Evolutionary conservation across 2,888 invertebrate genomes (phyloP), one percentile per base, ranked within the genome.

Genomic region (Epinotia demarniana): DNA sequence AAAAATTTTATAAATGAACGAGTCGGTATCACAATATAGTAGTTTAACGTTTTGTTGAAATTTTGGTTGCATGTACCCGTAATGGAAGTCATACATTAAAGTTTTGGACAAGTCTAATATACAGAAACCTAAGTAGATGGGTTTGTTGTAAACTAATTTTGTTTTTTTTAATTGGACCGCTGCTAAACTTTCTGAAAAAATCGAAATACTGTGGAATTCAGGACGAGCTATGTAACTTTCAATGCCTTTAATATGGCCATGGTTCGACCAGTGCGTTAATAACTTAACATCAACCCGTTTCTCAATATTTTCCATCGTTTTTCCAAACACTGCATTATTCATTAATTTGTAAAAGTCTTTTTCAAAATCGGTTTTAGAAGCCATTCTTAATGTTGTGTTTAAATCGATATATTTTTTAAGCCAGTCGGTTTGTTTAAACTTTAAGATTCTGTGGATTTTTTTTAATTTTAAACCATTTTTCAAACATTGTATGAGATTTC

Each of bases 11-110:
- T 83, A 84, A 39, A 81, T 71, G 3, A 83, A 76, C 77, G 79
- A 80, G 72, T 82, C 81, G 0, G 81, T 84, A 76, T 82, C 79
- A 18, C 79, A 81, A 66, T 83, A 81, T n/a, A 80, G 53, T 13
- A 79, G 63, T 71, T 78, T 78, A 16, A 66, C 11, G 2, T 63
- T 58, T 9, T 69, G 43, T 0, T 53, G 23, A 75, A 46, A 76
- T 33, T 68, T 66, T 6, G 8, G 18, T 64, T 74, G 33, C 53
- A 79, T 77, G 13, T 69, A 67, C 3, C 60, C 16, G 18, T 76
- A 78, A 13, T 78, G 78, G 33, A 75, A 79, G 2, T 70, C 11
- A 27, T 74, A 74, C 76, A 77, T 76, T 19, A 73, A 57, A 12
- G 62, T 74, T 75, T 77, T 78, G 0, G 75, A 77, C 19, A 75